Evolutionary conservation across 1,140 invertebrate genomes (phyloP).

Genomic region (Temnothorax longispinosus): DNA sequence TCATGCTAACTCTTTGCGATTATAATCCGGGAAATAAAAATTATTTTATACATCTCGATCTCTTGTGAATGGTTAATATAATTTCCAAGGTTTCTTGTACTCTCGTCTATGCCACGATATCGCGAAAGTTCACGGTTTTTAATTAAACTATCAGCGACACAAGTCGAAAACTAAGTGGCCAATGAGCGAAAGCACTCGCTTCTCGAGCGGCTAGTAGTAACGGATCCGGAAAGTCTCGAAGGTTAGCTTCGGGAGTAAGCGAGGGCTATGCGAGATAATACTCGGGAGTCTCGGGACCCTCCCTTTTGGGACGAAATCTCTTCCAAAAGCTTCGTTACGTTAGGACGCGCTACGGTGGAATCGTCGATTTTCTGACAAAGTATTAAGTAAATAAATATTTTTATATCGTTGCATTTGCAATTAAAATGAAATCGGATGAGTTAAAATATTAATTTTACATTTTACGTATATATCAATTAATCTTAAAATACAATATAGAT

Average conservation of each 20-base stretch:
- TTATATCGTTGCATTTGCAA: not conserved
- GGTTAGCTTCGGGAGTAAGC: slow-evolving; percentile 60
- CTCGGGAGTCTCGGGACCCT: slow-evolving; percentile 33
- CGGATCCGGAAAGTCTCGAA: slow-evolving; percentile 69
- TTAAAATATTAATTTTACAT: slow-evolving; percentile 3
- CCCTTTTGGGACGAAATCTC: slow-evolving; percentile 68
- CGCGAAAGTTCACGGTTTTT: slow-evolving; percentile 69
- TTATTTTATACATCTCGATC: not conserved
- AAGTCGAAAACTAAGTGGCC: slow-evolving; percentile 64
- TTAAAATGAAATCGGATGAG: not conserved
- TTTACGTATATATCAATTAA: not conserved
- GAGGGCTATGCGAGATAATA: slow-evolving; percentile 72
- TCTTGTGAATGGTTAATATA: slow-evolving; percentile 1
- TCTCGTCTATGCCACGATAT: not conserved
- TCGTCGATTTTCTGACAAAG: slow-evolving; percentile 31
- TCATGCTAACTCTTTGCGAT: not conserved
- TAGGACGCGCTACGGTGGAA: slow-evolving; percentile 3
- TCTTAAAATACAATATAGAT: not conserved
- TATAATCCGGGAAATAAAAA: not conserved
- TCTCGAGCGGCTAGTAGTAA: slow-evolving; percentile 68
- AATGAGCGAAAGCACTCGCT: slow-evolving; percentile 38
- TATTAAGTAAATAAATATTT: slow-evolving; percentile 1
- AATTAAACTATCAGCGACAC: slow-evolving; percentile 72
- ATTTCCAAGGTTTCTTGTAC: not conserved
- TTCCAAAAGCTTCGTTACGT: slow-evolving; percentile 40